Percentiles rank a stretch among this genome's conserved stretches.
Evolutionary conservation across 2,113 vertebrate species (phyloP).

Genomic region (Mormyrus lacerda): DNA sequence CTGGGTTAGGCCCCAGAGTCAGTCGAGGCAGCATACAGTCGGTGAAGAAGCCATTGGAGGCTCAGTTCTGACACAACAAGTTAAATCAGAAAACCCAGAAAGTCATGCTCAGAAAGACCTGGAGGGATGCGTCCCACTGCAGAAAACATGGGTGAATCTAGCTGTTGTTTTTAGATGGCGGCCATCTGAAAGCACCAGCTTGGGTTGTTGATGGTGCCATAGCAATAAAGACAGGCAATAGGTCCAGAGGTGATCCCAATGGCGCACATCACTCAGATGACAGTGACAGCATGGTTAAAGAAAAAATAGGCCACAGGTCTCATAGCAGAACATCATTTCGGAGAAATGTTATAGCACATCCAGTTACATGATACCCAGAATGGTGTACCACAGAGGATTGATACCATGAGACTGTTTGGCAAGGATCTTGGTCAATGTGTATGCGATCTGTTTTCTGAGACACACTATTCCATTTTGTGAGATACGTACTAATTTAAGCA

Average conservation of each 20-base stretch:
- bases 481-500: constrained; percentile 11
- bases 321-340: not conserved
- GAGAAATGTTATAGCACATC: not conserved
- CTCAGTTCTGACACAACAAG: not conserved
- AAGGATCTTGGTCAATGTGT: not conserved
- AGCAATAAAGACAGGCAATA: constrained; percentile 43
- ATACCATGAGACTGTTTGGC: not conserved
- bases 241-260: constrained; percentile 20
- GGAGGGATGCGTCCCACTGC: not conserved
- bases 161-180: constrained; percentile 37
- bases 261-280: not conserved
- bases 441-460: not conserved
- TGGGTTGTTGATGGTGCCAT: constrained; percentile 54
- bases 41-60: not conserved
- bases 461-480: constrained; percentile 12
- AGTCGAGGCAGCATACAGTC: not conserved
- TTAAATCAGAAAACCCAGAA: not conserved
- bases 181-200: constrained; percentile 61
- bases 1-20: not conserved
- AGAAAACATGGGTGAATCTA: not conserved
- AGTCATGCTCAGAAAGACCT: not conserved
- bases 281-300: not conserved
- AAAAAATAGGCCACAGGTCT: not conserved
- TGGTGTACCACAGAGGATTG: not conserved
- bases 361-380: not conserved